These are phyloP conservation scores for Pogoniulus pusillus DNA, from an alignment of 2,797 vertebrate genomes.

Conservation along the genomic window DNA sequence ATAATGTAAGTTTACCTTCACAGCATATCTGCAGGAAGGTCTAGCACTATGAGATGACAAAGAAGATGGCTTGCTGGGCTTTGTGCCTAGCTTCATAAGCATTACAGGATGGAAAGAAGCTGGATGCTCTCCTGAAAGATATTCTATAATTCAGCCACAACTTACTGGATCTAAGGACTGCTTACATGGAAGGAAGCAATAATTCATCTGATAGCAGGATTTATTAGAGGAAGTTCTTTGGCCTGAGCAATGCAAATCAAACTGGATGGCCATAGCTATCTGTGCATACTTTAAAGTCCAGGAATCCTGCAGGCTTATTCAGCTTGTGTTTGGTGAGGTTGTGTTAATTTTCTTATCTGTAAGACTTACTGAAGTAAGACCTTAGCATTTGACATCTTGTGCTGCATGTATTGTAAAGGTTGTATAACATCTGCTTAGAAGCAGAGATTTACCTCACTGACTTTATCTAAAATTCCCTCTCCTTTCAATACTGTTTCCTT, in stretches of 20 bases:
- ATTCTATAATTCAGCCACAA: slow-evolving; percentile 17
- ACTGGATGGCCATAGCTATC: background rate
- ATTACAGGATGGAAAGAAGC: slow-evolving; percentile 13
- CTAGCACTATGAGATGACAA: background rate
- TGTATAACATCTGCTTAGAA: background rate
- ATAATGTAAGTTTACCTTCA: background rate
- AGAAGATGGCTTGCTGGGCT: slow-evolving; percentile 32
- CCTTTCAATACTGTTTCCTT: background rate
- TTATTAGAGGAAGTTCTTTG: slow-evolving; percentile 28
- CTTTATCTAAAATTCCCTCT: background rate
- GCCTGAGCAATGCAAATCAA: slow-evolving; percentile 27
- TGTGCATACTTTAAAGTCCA: background rate
- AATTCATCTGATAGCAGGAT: slow-evolving; percentile 2
- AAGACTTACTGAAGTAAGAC: background rate
- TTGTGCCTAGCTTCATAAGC: background rate
- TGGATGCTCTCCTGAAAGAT: slow-evolving; percentile 34
- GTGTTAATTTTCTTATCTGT: background rate
- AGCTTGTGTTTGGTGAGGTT: background rate
- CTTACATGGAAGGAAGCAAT: slow-evolving; percentile 28
- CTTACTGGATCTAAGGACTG: slow-evolving; percentile 35
- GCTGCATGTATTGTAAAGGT: background rate
- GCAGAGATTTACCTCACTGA: background rate
- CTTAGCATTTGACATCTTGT: background rate
- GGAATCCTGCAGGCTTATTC: background rate
- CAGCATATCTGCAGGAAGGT: background rate